Evolutionary conservation across 2,797 vertebrate species (phyloP).

Genomic region (Mastacembelus armatus): DNA sequence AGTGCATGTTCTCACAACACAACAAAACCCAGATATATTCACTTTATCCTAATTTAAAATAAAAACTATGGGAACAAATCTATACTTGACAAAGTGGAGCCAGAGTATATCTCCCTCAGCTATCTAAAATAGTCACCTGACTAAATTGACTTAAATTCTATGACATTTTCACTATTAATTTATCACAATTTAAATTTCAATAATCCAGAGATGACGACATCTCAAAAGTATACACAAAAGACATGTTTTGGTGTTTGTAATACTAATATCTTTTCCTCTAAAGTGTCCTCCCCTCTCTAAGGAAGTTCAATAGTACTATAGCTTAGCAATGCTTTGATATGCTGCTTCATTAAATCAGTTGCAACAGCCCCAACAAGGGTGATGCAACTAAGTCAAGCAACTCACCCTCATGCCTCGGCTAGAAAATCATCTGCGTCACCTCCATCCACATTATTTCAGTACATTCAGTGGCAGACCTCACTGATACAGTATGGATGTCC

Average conservation of each 20-base stretch:
- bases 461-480: neutral
- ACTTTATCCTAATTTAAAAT: neutral
- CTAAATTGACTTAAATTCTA: too few species aligned
- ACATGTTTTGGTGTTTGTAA: neutral
- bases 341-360: neutral
- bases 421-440: neutral
- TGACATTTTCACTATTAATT: neutral
- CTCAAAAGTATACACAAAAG: neutral
- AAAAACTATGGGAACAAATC: too few species aligned
- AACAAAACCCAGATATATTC: neutral
- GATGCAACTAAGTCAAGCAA: neutral
- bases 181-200: neutral
- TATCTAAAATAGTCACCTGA: too few species aligned
- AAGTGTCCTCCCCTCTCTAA: neutral
- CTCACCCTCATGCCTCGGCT: neutral
- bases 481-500: neutral
- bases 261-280: neutral
- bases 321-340: too few species aligned
- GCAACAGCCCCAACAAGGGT: neutral
- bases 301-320: too few species aligned
- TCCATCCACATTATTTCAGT: neutral
- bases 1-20: neutral
- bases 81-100: too few species aligned
- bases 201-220: neutral
- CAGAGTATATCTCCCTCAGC: too few species aligned